Base-by-base conservation (phyloP, 2,797 vertebrate genomes). In the Alcedo atthis region DNA sequence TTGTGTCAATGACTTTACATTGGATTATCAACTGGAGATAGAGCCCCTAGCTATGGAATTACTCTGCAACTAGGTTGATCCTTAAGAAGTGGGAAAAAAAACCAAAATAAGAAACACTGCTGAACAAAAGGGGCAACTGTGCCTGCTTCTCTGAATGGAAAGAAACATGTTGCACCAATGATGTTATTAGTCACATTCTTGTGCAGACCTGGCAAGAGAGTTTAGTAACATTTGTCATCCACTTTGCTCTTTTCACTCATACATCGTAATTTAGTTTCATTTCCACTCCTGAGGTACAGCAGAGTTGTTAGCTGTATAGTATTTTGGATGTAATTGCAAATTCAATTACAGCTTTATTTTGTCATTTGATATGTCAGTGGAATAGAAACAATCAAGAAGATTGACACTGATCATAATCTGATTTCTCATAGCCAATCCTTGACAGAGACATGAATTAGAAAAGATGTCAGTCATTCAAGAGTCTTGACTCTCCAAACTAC, bases 311-410 rank as follows among this genome's bases (percentile, higher is more conserved):
- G 55, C 66, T 69, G 61, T 57, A 93, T 4, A 15, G 80, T 90
- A 93, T 79, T 96, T 97, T 83, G 81, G 77, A 93, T 88, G 92
- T 55, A 84, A 85, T 88, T 90, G 89, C 51, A 96, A 95, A 96
- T 91, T 97, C 91, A 95, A 93, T 95, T 96, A 90, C 73, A 63
- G 43, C 77, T 94, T 94, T 92, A 78, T 93, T 92, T 93, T 89
- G 75, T 90, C 81, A 89, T 93, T 96, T 94, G 94, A 86, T 95
- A 96, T 35, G 63, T 66, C 89, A 91, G 61, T 90, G 70, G 62
- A 95, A 96, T 67, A 95, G 84, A 96, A 97, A 94, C 93, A 96
- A 97, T 97, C 92, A 96, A 94, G 95, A 97, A 96, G 81, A 94
- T 43, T 95, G 95, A 91, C 96, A 94, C 46, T 92, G 85, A 97